phyloP scores from a whole-genome alignment of 2,888 invertebrate species.

The Meteorus cinctellus region DNA sequence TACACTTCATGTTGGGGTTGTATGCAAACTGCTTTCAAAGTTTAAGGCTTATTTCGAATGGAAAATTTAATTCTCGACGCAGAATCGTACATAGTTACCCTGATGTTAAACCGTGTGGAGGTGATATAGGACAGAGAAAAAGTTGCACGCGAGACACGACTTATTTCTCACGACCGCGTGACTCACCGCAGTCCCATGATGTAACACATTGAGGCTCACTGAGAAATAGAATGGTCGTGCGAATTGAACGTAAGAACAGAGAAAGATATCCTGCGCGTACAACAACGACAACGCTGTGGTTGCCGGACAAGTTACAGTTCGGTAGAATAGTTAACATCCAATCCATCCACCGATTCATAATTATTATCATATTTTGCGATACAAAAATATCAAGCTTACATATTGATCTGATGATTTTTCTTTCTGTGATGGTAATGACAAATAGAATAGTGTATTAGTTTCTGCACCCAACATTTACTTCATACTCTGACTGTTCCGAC shows the following conservation, averaged over 20 bases:
- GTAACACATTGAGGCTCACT: slow-evolving; percentile 39
- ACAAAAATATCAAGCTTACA: no score
- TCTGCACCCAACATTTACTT: no score
- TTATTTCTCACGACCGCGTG: slow-evolving; percentile 47
- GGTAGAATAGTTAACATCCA: background rate
- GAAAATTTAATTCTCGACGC: background rate
- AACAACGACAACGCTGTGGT: background rate
- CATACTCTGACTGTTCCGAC: no score
- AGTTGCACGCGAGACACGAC: slow-evolving; percentile 41
- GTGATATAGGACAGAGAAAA: slow-evolving; percentile 28
- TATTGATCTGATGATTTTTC: background rate
- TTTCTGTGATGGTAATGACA: background rate
- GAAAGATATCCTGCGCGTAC: slow-evolving; percentile 18
- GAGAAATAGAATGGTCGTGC: slow-evolving; percentile 42
- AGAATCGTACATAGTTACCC: slow-evolving; percentile 4
- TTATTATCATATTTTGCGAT: background rate
- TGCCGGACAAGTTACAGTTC: background rate
- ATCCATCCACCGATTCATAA: background rate
- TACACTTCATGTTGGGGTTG: slow-evolving; percentile 14
- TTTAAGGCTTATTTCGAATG: background rate
- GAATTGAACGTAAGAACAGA: slow-evolving; percentile 35
- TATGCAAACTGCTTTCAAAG: background rate
- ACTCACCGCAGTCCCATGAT: slow-evolving; percentile 46
- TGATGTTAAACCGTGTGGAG: slow-evolving; percentile 13
- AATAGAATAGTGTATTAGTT: no score